Conservation (phyloP, 2,888 invertebrate genomes). For the Mythimna pallens region DNA sequence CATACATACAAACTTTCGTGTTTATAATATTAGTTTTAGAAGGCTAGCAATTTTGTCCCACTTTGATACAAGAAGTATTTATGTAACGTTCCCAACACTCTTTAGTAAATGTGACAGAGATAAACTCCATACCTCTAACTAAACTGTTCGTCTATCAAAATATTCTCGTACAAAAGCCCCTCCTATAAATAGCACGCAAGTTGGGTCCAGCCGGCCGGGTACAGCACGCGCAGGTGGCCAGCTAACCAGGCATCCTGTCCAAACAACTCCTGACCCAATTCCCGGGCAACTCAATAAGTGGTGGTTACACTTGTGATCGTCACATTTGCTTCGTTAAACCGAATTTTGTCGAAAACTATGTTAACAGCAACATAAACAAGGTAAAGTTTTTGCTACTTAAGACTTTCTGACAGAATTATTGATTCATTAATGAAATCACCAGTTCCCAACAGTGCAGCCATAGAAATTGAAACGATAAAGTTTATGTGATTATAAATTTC, state of each 20-base stretch:
- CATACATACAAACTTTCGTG: too few species aligned
- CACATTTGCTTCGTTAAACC: constrained; percentile 1
- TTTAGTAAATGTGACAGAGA: constrained; percentile 2
- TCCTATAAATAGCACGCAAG: constrained; percentile 28
- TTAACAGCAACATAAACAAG: not conserved
- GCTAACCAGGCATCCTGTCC: constrained; percentile 32
- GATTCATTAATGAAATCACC: not conserved
- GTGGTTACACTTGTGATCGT: constrained; percentile 7
- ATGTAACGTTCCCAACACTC: not conserved
- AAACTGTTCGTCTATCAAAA: constrained; percentile 20
- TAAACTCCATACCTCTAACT: constrained; percentile 2
- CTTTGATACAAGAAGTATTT: not conserved
- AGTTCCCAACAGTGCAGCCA: not conserved
- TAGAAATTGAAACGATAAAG: not conserved
- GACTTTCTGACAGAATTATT: not conserved
- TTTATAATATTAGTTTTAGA: too few species aligned
- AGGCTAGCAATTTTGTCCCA: not conserved
- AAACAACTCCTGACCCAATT: constrained; percentile 45
- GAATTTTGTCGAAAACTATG: constrained; percentile 13
- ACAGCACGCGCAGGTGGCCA: constrained; percentile 26
- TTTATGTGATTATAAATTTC: too few species aligned
- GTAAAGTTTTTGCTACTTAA: not conserved
- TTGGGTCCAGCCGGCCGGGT: constrained; percentile 24
- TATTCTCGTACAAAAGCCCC: constrained; percentile 11
- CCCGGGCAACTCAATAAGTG: constrained; percentile 3